phyloP scores from a whole-genome alignment of 2,888 invertebrate genomes.

The Rhabditophanes sp. region DNA sequence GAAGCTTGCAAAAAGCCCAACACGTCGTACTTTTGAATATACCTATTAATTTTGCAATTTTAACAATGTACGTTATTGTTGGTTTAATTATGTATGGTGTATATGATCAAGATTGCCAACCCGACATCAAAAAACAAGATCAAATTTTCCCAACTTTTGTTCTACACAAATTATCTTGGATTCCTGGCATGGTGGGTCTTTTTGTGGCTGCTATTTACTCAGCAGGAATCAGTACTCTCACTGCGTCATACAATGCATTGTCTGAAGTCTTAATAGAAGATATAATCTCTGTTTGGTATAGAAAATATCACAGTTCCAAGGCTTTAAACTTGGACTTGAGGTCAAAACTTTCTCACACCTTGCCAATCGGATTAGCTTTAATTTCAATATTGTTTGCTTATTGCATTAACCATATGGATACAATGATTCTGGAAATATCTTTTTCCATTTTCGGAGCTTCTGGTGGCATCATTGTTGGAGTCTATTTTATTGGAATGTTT shows the following conservation, averaged over 20 bases:
- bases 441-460: constrained; percentile 34
- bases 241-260: constrained; percentile 25
- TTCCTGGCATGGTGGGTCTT: constrained; percentile 25
- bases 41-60: constrained; percentile 23
- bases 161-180: constrained; percentile 17
- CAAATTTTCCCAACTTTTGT: constrained; percentile 27
- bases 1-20: constrained; percentile 16
- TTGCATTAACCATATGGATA: constrained; percentile 9
- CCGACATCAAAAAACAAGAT: constrained; percentile 5
- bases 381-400: constrained; percentile 10
- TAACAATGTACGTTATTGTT: constrained; percentile 20
- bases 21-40: constrained; percentile 33
- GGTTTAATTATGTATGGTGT: constrained; percentile 30
- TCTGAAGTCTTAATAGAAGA: constrained; percentile 31
- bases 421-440: constrained; percentile 21
- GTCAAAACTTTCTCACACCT: too few relatives aligned
- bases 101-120: constrained; percentile 31
- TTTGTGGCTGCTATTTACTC: constrained; percentile 14
- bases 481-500: constrained; percentile 31
- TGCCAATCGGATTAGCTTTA: constrained; percentile 12
- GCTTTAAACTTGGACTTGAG: too few relatives aligned
- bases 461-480: constrained; percentile 35
- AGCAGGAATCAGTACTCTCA: constrained; percentile 22
- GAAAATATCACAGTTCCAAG: too few relatives aligned
- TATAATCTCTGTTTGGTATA: too few relatives aligned